Percentiles rank a stretch among this genome's conserved stretches.
Conservation (phyloP, 2,797 vertebrate genomes). For the Arrhamphus sclerolepis region DNA sequence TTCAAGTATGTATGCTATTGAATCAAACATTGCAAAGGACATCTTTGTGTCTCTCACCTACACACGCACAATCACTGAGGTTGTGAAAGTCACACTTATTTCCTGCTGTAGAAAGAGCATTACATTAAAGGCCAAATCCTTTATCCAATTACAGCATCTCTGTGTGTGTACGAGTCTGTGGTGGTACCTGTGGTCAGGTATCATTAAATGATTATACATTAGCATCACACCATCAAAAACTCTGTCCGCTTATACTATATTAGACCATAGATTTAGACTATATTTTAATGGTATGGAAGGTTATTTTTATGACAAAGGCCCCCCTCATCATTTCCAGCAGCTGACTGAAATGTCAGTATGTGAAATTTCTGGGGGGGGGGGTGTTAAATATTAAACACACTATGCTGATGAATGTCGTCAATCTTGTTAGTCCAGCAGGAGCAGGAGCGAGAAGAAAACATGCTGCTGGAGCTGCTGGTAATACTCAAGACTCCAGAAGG, state of each 20-base stretch:
- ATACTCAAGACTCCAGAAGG: too few species aligned
- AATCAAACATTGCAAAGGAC: neutral
- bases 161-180: constrained; percentile 19
- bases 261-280: constrained; percentile 1
- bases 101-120: constrained; percentile 38
- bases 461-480: too few species aligned
- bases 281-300: neutral
- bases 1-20: constrained; percentile 1
- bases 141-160: constrained; percentile 51
- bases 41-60: constrained; percentile 9
- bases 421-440: too few species aligned
- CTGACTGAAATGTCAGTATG: too few species aligned
- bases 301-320: constrained; percentile 53
- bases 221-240: constrained; percentile 16
- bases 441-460: too few species aligned
- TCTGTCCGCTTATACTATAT: neutral
- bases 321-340: too few species aligned
- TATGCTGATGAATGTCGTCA: too few species aligned
- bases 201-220: constrained; percentile 26
- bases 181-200: constrained; percentile 5
- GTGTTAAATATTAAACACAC: too few species aligned
- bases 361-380: too few species aligned
- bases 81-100: constrained; percentile 69
- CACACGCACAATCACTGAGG: constrained; percentile 36
- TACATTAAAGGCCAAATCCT: constrained; percentile 62